These are phyloP conservation scores for Mercenaria mercenaria DNA, from an alignment of 1,140 invertebrate species.

Conservation along the genomic window DNA sequence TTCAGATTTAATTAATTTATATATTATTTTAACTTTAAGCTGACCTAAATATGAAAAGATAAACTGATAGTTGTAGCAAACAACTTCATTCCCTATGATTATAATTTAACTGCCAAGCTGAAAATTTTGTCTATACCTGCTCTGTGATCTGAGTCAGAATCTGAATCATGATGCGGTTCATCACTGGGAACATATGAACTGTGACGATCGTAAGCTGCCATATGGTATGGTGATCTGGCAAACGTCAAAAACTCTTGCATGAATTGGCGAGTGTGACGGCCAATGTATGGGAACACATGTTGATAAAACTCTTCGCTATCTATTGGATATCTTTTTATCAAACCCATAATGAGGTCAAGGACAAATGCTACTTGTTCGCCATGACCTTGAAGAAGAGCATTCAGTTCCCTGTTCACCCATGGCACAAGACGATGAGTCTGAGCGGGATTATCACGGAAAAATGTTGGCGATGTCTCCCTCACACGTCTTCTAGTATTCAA, in stretches of 20 bases:
- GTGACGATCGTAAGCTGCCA: slow-evolving; percentile 89
- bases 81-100: no score
- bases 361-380: slow-evolving; percentile 89
- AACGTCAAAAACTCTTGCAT: slow-evolving; percentile 95
- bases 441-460: slow-evolving; percentile 91
- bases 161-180: slow-evolving; percentile 68
- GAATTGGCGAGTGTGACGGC: slow-evolving; percentile 89
- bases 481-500: slow-evolving; percentile 61
- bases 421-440: slow-evolving; percentile 93
- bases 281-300: slow-evolving; percentile 85
- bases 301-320: slow-evolving; percentile 91
- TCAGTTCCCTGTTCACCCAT: slow-evolving; percentile 95
- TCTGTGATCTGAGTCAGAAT: slow-evolving; percentile 51
- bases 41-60: no score
- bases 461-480: slow-evolving; percentile 89
- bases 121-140: no score
- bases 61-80: no score
- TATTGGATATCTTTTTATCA: slow-evolving; percentile 91
- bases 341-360: slow-evolving; percentile 90
- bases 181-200: slow-evolving; percentile 82
- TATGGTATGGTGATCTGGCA: slow-evolving; percentile 93
- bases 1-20: no score
- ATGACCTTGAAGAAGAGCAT: slow-evolving; percentile 89
- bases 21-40: no score
- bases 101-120: no score